phyloP scores from a whole-genome alignment of 2,888 invertebrate genomes.

The Resseliella maxima region DNA sequence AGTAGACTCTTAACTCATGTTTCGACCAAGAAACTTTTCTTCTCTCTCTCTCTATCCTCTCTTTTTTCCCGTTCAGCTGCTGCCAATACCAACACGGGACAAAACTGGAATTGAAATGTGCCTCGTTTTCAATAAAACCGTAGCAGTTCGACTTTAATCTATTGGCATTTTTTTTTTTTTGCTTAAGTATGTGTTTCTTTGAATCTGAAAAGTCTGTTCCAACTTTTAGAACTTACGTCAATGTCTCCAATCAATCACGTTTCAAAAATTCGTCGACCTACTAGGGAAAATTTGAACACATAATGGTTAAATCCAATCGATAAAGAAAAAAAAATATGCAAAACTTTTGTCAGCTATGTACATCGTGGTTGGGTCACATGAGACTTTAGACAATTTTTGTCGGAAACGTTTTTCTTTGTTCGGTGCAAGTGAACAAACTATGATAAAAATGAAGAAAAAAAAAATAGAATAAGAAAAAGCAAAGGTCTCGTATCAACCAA shows the following conservation, averaged over 20 bases:
- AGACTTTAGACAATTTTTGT: constrained; percentile 1
- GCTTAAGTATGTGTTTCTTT: background rate
- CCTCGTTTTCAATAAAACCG: background rate
- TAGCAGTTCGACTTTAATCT: background rate
- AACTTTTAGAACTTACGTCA: background rate
- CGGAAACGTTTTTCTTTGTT: background rate
- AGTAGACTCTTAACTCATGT: background rate
- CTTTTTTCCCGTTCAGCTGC: background rate
- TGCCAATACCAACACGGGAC: background rate
- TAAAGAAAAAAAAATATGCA: background rate
- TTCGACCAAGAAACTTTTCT: no score
- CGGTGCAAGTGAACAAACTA: background rate
- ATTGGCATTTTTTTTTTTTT: background rate
- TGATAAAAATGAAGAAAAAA: no score
- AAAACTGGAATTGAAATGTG: background rate
- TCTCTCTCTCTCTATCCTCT: no score
- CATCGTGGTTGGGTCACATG: background rate
- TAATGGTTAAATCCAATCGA: background rate
- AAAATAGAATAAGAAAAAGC: no score
- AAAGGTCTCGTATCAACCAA: background rate
- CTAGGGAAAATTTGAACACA: background rate
- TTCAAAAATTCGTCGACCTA: constrained; percentile 1
- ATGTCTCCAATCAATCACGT: constrained; percentile 33
- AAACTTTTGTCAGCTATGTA: constrained; percentile 31
- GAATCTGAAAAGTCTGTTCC: background rate